Conservation (phyloP, 2,888 invertebrate species). For the Andrena chrysosceles region DNA sequence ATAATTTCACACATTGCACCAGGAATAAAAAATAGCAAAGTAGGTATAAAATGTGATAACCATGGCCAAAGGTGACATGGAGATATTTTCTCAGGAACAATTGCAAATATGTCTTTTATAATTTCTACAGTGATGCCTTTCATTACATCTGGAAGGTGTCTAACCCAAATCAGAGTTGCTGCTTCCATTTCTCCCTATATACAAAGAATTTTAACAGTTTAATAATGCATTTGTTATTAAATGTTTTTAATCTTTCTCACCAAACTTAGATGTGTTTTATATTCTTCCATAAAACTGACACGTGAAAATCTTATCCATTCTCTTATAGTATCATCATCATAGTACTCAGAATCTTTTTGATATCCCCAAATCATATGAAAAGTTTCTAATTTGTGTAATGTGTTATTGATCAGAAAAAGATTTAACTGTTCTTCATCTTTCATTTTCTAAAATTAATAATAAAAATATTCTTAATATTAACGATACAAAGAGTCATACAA, state of each 20-base stretch:
- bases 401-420: constrained; percentile 67
- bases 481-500: not conserved
- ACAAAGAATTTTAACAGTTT: constrained; percentile 21
- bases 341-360: constrained; percentile 61
- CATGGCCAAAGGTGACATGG: constrained; percentile 76
- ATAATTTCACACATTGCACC: constrained; percentile 75
- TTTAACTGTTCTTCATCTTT: constrained; percentile 52
- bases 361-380: constrained; percentile 80
- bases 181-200: constrained; percentile 77
- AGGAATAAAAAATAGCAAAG: constrained; percentile 75
- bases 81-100: constrained; percentile 72
- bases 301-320: constrained; percentile 85
- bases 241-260: constrained; percentile 74
- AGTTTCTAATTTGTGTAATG: constrained; percentile 83
- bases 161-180: constrained; percentile 82
- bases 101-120: constrained; percentile 72
- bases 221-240: not conserved
- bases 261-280: constrained; percentile 81
- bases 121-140: constrained; percentile 70
- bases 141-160: constrained; percentile 78
- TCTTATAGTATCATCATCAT: constrained; percentile 73
- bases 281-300: constrained; percentile 83
- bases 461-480: constrained; percentile 9
- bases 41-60: constrained; percentile 81
- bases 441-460: constrained; percentile 49